phyloP scores from a whole-genome alignment of 1,140 invertebrate species.

The Delia radicum region DNA sequence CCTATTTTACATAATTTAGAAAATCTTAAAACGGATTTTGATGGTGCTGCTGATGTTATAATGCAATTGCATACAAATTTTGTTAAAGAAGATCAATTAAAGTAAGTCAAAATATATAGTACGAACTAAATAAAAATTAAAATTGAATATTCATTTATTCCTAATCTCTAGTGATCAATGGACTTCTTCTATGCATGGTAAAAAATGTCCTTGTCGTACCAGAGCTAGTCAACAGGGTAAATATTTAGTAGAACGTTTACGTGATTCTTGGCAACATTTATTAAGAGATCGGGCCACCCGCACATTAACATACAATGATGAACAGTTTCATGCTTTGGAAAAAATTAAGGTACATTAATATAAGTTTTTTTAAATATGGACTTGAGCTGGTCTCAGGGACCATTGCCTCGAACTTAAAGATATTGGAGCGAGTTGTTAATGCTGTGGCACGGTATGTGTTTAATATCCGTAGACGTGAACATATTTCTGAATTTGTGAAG shows the following conservation, averaged over 20 bases:
- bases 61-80: constrained; percentile 51
- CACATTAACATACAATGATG: constrained; percentile 85
- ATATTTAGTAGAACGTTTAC: constrained; percentile 74
- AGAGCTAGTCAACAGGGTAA: constrained; percentile 70
- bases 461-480: too few species aligned
- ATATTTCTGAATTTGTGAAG: too few species aligned
- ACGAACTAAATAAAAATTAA: neutral
- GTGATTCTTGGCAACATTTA: constrained; percentile 90
- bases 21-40: constrained; percentile 44
- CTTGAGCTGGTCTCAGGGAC: too few species aligned
- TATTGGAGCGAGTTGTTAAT: too few species aligned
- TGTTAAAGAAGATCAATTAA: constrained; percentile 47
- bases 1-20: constrained; percentile 36
- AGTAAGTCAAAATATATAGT: constrained; percentile 30
- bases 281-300: constrained; percentile 82
- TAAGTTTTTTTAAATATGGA: neutral
- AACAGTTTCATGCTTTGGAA: constrained; percentile 90
- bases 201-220: constrained; percentile 67
- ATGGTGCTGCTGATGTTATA: constrained; percentile 49
- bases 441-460: too few species aligned
- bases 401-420: too few species aligned
- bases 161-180: constrained; percentile 63
- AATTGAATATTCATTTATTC: neutral
- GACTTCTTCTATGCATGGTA: constrained; percentile 67
- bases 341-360: constrained; percentile 64